These are phyloP conservation scores for Chiloscyllium plagiosum DNA, from an alignment of 2,113 vertebrate genomes.

Conservation along the genomic window DNA sequence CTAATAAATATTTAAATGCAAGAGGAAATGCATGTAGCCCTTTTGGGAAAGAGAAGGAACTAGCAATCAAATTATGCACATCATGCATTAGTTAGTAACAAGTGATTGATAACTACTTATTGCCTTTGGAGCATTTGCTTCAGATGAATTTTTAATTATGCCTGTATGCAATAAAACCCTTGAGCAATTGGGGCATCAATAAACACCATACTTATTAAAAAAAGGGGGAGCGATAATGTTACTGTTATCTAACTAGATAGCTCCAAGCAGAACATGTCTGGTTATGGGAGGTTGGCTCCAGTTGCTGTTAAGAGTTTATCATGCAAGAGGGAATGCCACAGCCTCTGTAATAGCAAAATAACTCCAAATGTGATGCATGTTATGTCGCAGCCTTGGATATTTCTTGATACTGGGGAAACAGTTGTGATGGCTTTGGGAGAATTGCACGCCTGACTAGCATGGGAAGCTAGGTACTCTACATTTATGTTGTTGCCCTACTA, in stretches of 20 bases:
- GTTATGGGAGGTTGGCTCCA: background rate
- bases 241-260: background rate
- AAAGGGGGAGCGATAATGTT: background rate
- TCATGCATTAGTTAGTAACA: background rate
- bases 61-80: background rate
- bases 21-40: background rate
- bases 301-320: background rate
- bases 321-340: background rate
- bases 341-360: background rate
- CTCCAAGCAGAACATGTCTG: background rate
- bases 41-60: background rate
- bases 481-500: background rate
- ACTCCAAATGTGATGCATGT: background rate
- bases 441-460: background rate
- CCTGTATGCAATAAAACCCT: background rate
- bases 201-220: background rate
- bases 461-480: background rate
- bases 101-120: constrained; percentile 10
- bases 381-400: background rate
- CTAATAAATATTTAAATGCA: constrained; percentile 26
- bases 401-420: background rate
- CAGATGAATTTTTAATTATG: constrained; percentile 27
- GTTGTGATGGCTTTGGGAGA: background rate
- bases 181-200: background rate
- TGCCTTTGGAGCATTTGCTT: background rate